These are phyloP conservation scores for Muntiacus reevesi DNA, from an alignment of 2,113 vertebrate genomes.

Conservation along the genomic window DNA sequence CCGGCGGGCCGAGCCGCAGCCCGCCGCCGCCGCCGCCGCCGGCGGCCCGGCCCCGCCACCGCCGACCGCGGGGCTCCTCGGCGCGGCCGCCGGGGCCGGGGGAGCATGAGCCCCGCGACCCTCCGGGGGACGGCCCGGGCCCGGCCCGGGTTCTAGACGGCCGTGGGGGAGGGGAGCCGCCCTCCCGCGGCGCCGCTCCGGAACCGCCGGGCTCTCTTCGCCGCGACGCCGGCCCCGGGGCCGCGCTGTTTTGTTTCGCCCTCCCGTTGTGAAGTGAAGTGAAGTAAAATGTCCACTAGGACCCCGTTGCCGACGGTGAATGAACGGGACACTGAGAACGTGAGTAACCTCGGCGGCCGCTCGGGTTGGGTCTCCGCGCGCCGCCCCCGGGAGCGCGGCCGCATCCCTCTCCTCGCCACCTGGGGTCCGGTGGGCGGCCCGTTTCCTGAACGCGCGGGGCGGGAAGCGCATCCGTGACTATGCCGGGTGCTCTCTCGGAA, in stretches of 20 bases:
- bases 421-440: neutral
- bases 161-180: slow-evolving; percentile 58
- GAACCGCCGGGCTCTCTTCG: slow-evolving; percentile 63
- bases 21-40: neutral
- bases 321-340: slow-evolving; percentile 94
- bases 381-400: neutral
- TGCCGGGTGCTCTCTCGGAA: accelerated
- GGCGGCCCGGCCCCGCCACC: neutral
- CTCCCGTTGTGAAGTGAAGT: slow-evolving; percentile 42
- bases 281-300: slow-evolving; percentile 92
- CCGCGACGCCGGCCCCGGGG: slow-evolving; percentile 37
- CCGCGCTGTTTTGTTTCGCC: slow-evolving; percentile 48
- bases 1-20: neutral
- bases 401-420: neutral
- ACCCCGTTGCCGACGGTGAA: slow-evolving; percentile 95
- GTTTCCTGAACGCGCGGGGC: neutral
- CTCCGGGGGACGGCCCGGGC: slow-evolving; percentile 61
- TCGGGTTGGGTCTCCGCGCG: neutral
- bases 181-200: slow-evolving; percentile 72
- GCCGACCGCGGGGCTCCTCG: slow-evolving; percentile 35
- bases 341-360: slow-evolving; percentile 81
- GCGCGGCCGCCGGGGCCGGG: slow-evolving; percentile 55
- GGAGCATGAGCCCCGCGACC: slow-evolving; percentile 73
- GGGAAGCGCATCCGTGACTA: accelerated
- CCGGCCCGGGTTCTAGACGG: slow-evolving; percentile 72